These are phyloP conservation scores for Palythoa heliodiscus DNA, from an alignment of 92 coral and sea anemone species.

Conservation along the genomic window DNA sequence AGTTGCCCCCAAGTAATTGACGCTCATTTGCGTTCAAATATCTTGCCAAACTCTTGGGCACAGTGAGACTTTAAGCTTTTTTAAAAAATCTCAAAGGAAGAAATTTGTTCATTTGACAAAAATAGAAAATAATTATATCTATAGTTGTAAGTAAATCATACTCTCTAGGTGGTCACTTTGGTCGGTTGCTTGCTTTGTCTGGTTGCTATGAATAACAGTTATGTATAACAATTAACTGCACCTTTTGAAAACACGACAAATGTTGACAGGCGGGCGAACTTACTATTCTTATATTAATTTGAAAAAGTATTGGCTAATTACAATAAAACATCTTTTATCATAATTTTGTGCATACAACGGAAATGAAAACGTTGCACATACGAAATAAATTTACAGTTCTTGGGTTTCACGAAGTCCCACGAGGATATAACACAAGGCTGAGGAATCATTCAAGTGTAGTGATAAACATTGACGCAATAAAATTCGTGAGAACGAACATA, in stretches of 20 bases:
- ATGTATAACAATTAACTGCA: not conserved
- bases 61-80: not conserved
- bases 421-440: not conserved
- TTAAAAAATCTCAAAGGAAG: too few relatives aligned
- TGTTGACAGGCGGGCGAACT: not conserved
- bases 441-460: not conserved
- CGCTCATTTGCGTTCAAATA: not conserved
- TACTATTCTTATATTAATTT: not conserved
- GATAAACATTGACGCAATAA: not conserved
- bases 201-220: constrained; percentile 41
- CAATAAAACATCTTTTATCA: not conserved
- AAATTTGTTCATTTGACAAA: not conserved
- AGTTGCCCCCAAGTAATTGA: not conserved
- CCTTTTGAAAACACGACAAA: not conserved
- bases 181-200: not conserved
- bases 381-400: not conserved
- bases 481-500: too few relatives aligned
- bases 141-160: too few relatives aligned
- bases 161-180: too few relatives aligned
- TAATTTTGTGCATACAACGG: not conserved
- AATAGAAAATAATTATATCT: not conserved
- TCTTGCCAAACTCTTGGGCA: not conserved
- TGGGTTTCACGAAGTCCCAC: not conserved
- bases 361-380: too few relatives aligned
- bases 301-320: not conserved